Percentiles rank a stretch among this genome's conserved stretches.
Evolutionary conservation across 2,797 vertebrate genomes (phyloP).

Genomic region (Rhadinocentrus ornatus): DNA sequence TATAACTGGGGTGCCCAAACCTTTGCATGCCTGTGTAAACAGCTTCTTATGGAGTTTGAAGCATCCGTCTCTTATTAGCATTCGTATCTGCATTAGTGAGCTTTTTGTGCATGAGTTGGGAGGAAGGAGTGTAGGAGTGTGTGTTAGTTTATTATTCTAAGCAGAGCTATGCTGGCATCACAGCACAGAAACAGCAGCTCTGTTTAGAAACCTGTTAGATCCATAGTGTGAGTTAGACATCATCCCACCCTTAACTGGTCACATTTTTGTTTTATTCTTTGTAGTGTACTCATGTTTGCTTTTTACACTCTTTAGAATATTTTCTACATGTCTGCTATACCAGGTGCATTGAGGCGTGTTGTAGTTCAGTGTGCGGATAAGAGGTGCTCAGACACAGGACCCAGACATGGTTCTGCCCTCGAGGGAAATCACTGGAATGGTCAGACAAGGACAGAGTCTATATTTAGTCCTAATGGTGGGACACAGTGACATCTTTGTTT

Average conservation of each 20-base stretch:
- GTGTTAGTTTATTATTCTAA: constrained; percentile 33
- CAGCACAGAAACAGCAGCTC: constrained; percentile 34
- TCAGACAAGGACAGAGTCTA: constrained; percentile 56
- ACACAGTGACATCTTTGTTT: constrained; percentile 36
- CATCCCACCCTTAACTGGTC: not conserved
- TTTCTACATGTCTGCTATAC: constrained; percentile 10
- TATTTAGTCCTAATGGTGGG: constrained; percentile 56
- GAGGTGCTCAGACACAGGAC: constrained; percentile 42
- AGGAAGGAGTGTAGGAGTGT: not conserved
- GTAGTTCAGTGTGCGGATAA: constrained; percentile 38
- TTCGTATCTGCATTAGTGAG: not conserved
- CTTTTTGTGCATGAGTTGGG: constrained; percentile 1
- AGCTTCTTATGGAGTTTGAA: not conserved
- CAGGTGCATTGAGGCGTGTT: constrained; percentile 15
- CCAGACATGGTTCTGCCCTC: constrained; percentile 29
- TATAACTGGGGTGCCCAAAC: too few species aligned
- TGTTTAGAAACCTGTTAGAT: constrained; percentile 35
- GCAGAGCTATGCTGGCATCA: constrained; percentile 21
- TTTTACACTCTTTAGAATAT: constrained; percentile 12
- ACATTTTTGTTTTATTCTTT: not conserved
- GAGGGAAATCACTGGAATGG: constrained; percentile 48
- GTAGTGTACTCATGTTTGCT: not conserved
- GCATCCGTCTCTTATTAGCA: not conserved
- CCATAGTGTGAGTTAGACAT: constrained; percentile 4
- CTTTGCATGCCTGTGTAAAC: not conserved